Percentiles rank a stretch among this genome's conserved stretches.
Evolutionary conservation across 2,113 vertebrate species (phyloP).

Genomic region (Sorex fumeus): DNA sequence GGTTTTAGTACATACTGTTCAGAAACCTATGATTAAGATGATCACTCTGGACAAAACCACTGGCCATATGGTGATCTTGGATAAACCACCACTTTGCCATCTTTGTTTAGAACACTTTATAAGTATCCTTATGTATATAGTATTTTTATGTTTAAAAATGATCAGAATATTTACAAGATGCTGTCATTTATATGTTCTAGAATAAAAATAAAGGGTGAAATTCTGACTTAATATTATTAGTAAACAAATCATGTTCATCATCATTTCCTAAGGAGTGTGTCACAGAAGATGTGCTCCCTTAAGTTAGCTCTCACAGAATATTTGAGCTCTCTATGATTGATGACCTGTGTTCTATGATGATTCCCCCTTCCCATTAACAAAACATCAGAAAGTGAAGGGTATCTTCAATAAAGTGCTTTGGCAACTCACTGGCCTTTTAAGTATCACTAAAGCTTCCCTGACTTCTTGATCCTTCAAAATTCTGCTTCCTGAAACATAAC

Average conservation of each 20-base stretch:
- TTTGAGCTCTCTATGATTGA: background rate
- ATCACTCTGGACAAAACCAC: background rate
- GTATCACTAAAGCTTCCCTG: background rate
- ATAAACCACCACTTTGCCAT: background rate
- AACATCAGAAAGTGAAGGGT: background rate
- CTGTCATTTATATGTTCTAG: background rate
- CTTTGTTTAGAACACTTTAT: constrained; percentile 7
- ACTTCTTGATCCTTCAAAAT: background rate
- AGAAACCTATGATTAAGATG: background rate
- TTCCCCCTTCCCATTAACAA: background rate
- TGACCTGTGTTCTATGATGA: background rate
- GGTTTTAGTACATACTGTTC: no score
- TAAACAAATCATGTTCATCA: background rate
- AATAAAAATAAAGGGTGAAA: background rate
- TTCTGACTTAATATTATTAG: background rate
- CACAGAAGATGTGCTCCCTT: background rate
- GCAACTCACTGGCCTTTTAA: background rate
- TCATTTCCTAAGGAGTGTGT: background rate
- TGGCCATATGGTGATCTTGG: background rate
- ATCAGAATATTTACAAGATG: background rate
- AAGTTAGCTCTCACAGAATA: background rate
- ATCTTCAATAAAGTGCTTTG: background rate
- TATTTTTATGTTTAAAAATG: background rate
- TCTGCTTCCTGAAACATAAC: constrained; percentile 21
- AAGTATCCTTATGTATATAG: background rate